Evolutionary conservation across 2,113 vertebrate species (phyloP), one percentile per base, ranked within the genome.

Genomic region (Conger conger): DNA sequence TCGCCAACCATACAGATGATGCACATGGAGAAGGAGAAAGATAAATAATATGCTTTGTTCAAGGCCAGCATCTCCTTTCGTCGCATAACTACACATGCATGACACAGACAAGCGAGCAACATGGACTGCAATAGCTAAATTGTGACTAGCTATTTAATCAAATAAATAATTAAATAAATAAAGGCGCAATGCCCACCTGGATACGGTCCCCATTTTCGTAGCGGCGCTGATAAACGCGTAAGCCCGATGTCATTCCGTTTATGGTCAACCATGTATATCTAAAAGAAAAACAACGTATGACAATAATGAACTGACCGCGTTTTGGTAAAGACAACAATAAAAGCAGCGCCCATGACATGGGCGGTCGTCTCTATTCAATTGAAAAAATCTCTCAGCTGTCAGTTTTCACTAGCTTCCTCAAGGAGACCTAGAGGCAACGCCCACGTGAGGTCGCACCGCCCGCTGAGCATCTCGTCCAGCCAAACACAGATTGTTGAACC

Each of bases 391-490:
- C 60, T 81, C 80, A 85, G 84, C 84, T 82, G 84, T 85, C 84
- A 85, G 80, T 53, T 60, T 36, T 79, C 63, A 30, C 84, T 79
- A 82, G 84, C 84, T 85, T 85, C 84, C 84, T 85, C 84, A 81
- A 85, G 84, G 84, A 85, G 84, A 85, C 80, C 78, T 38, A 36
- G 40, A 77, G 79, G 84, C 84, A 73, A 81, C 84, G 84, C 84
- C 84, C 84, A 85, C 84, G 60, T 68, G n/a, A n/a, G 80, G 79
- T 57, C 18, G 78, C 80, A 30, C 57, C 36, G 79, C n/a, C 79
- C 38, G 57, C n/a, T 53, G 23, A 76, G 53, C 76, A 53, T 9
- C 82, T 77, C n/a, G 18, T 53, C 36, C 76, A 73, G 68, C 68
- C 68, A 73, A 73, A 73, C 68, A 73, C 68, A 73, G 27, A 73